Evolutionary conservation across 2,888 invertebrate species (phyloP).

Genomic region (Heliothis peltigera): DNA sequence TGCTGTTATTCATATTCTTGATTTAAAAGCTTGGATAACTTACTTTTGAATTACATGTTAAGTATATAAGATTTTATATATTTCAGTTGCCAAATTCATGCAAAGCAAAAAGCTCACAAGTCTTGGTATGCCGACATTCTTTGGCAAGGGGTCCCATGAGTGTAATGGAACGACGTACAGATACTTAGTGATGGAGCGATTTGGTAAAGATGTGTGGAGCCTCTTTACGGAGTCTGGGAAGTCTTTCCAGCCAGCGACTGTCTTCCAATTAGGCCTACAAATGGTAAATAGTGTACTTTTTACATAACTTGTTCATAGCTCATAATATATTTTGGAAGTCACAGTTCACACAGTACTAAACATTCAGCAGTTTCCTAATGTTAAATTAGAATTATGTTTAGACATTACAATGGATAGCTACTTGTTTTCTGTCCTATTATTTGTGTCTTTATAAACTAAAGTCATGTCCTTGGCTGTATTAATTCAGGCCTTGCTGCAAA

Average conservation of each 20-base stretch:
- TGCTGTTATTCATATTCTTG: no score
- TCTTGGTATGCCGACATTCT: conserved; percentile 95
- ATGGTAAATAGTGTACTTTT: conserved; percentile 91
- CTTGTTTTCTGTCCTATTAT: not conserved
- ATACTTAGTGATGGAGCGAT: conserved; percentile 97
- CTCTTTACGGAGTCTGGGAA: conserved; percentile 92
- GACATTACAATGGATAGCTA: not conserved
- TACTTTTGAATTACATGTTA: not conserved
- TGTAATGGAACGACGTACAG: conserved; percentile 94
- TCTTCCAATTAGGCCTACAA: conserved; percentile 95
- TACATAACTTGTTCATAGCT: not conserved
- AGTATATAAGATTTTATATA: not conserved
- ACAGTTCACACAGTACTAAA: no score
- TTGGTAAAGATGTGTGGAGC: conserved; percentile 96
- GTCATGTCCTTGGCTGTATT: conserved; percentile 14
- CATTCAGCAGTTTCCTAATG: no score
- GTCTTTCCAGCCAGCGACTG: conserved; percentile 92
- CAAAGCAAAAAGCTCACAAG: conserved; percentile 91
- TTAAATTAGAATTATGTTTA: no score
- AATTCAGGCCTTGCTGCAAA: not conserved
- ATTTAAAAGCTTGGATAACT: not conserved
- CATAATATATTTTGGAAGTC: no score
- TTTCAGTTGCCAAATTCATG: conserved; percentile 93
- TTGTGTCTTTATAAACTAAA: not conserved
- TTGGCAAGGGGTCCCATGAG: conserved; percentile 95